These are phyloP conservation scores for Scyliorhinus canicula DNA, from an alignment of 2,797 vertebrate species.

Conservation along the genomic window DNA sequence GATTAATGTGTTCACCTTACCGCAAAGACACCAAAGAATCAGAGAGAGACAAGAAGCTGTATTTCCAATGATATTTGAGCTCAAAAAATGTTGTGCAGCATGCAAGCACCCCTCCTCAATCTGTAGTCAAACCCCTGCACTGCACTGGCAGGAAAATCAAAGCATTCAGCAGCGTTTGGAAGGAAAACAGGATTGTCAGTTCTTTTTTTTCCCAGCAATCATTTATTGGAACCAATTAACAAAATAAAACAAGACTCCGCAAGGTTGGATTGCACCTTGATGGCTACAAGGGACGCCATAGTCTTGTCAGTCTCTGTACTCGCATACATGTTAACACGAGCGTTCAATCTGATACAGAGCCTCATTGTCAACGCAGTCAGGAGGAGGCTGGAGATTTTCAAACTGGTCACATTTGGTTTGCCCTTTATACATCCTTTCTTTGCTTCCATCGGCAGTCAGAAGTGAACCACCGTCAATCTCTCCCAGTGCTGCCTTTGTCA, in stretches of 20 bases:
- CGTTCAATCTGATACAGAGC: background rate
- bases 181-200: conserved; percentile 1
- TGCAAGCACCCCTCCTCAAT: background rate
- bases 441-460: background rate
- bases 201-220: conserved; percentile 7
- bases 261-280: background rate
- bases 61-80: background rate
- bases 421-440: background rate
- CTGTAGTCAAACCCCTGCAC: background rate
- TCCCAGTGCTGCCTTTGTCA: background rate
- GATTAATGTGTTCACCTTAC: background rate
- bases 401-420: too few species aligned
- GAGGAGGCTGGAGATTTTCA: background rate
- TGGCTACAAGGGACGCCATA: background rate
- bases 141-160: background rate
- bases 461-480: background rate
- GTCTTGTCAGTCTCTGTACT: background rate
- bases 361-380: background rate
- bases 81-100: conserved; percentile 12
- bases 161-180: background rate
- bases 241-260: background rate
- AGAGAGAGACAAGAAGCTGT: conserved; percentile 6
- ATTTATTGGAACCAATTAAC: background rate
- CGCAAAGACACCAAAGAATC: background rate
- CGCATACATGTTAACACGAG: background rate